Evolutionary conservation across 2,113 vertebrate species (phyloP), one percentile per base, ranked within the genome.

Genomic region (Clinocottus analis): DNA sequence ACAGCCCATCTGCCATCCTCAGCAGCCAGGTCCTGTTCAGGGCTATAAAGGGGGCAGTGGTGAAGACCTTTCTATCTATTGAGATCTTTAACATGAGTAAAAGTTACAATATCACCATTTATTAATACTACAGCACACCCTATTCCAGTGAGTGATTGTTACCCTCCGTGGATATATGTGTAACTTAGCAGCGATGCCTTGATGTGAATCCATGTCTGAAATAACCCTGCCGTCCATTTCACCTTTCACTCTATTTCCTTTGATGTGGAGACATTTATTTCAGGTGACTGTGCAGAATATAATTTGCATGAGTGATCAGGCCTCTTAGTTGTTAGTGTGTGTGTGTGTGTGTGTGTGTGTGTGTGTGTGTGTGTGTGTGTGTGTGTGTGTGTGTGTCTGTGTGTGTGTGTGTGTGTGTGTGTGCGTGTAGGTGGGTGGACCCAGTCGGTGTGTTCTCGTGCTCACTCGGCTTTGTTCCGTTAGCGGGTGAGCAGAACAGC

Each of bases 1-100:
- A 90, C 78, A 37, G 83, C 79, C 90, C 91, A 91, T 92, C 90
- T 92, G 92, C 85, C 86, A 82, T 13, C 74, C 82, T 59, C 25
- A 82, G 77, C 75, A 79, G 79, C 82, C 80, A 76, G 14, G 71
- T 72, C 63, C 70, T 72, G 68, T 41, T 71, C 65, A n/a, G 47
- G 23, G 35, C 58, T 16, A 60, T 41, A 64, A 61, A 55, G 53
- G 13, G 60, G 74, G 76, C 35, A 29, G 47, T 16, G 7, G 23
- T 23, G 49, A 53, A 33, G 41, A 13, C 4, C 41, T 43, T 43
- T 43, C 12, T 43, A 14, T 43, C 41, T 25, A 45, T 4, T 75
- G 19, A 33, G 8, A 66, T 43, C 8, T 33, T 43, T 55, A 27
- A 39, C 17, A 17, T 4, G 6, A 16, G n/a, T 27, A 17, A 41